These are phyloP conservation scores for Chorisops tibialis DNA, from an alignment of 2,888 invertebrate species.

Conservation along the genomic window DNA sequence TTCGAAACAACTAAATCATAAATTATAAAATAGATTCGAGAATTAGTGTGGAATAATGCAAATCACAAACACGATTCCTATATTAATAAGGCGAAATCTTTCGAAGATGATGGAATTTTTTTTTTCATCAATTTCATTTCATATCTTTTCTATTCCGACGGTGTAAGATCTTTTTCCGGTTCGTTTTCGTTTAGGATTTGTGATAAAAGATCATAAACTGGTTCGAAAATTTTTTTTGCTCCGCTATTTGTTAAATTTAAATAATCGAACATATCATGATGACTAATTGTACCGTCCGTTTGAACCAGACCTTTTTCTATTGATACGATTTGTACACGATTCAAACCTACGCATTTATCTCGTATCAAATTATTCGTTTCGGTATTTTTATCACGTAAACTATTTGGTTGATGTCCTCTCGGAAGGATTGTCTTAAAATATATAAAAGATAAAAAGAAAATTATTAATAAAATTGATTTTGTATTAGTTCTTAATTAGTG, in stretches of 20 bases:
- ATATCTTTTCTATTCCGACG: slow-evolving; percentile 60
- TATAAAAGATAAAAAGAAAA: too few species aligned
- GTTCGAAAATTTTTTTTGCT: slow-evolving; percentile 82
- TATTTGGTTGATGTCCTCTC: slow-evolving; percentile 81
- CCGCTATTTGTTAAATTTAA: slow-evolving; percentile 82
- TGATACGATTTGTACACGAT: slow-evolving; percentile 72
- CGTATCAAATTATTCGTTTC: slow-evolving; percentile 72
- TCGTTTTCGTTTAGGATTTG: slow-evolving; percentile 75
- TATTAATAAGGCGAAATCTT: not conserved
- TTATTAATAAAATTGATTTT: too few species aligned
- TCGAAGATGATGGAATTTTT: not conserved
- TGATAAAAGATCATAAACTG: slow-evolving; percentile 73
- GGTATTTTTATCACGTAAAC: slow-evolving; percentile 70
- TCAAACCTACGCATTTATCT: slow-evolving; percentile 61
- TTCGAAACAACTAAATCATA: too few species aligned
- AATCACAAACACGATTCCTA: too few species aligned
- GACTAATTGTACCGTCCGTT: slow-evolving; percentile 76
- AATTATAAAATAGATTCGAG: not conserved
- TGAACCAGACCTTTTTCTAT: slow-evolving; percentile 78
- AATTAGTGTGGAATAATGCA: not conserved
- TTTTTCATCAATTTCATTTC: not conserved
- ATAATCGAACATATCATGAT: slow-evolving; percentile 90
- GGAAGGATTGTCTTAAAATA: slow-evolving; percentile 77
- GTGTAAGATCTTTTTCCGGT: slow-evolving; percentile 69
- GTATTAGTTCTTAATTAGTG: too few species aligned